phyloP scores from a whole-genome alignment of 2,797 vertebrate species.

The Ctenosaura bakeri region DNA sequence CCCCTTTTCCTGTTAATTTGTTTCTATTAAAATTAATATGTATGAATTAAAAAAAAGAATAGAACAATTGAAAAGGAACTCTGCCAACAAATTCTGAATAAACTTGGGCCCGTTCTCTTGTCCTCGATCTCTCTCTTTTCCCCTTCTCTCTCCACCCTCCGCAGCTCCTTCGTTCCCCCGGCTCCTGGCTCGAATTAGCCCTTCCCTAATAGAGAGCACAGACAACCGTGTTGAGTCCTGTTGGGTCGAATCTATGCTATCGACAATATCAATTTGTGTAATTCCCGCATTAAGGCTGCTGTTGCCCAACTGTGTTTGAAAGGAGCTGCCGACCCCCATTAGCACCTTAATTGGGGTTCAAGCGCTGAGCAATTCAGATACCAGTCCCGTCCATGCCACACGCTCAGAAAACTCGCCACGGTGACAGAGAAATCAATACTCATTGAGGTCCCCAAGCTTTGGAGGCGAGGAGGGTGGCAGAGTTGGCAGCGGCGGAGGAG shows the following conservation, averaged over 20 bases:
- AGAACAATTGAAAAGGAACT: no score
- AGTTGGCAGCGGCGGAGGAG: no score
- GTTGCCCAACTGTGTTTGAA: slow-evolving; percentile 79
- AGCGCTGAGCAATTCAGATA: slow-evolving; percentile 77
- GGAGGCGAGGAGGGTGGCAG: background rate
- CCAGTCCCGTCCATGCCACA: slow-evolving; percentile 38
- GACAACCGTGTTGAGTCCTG: slow-evolving; percentile 69
- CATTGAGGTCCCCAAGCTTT: background rate
- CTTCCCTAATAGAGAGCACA: slow-evolving; percentile 60
- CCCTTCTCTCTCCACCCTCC: slow-evolving; percentile 28
- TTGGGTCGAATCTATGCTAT: slow-evolving; percentile 82
- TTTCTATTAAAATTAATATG: no score
- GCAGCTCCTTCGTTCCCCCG: slow-evolving; percentile 14
- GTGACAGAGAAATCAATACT: slow-evolving; percentile 52
- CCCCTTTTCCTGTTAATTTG: no score
- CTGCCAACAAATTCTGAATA: slow-evolving; percentile 60
- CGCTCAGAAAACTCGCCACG: slow-evolving; percentile 56
- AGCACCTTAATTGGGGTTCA: slow-evolving; percentile 82
- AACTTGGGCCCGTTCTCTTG: slow-evolving; percentile 47
- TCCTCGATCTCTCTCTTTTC: background rate
- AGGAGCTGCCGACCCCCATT: slow-evolving; percentile 78
- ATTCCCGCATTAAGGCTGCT: slow-evolving; percentile 78
- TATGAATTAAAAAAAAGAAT: no score
- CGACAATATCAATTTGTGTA: slow-evolving; percentile 80
- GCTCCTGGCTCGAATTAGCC: slow-evolving; percentile 74